phyloP scores from a whole-genome alignment of 2,113 vertebrate genomes.

The Austrofundulus limnaeus region DNA sequence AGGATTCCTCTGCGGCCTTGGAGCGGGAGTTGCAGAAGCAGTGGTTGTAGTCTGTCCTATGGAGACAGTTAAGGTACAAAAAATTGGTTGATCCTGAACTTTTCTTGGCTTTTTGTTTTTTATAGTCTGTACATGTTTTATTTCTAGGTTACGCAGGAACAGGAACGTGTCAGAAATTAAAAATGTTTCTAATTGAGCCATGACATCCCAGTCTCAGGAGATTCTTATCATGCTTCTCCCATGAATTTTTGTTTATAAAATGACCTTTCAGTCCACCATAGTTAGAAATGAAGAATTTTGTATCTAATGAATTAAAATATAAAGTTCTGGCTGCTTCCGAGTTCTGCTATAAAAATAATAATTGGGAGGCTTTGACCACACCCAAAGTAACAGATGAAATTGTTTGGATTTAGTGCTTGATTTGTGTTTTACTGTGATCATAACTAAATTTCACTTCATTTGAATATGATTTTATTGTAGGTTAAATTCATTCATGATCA shows the following conservation, averaged over 20 bases:
- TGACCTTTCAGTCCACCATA: neutral
- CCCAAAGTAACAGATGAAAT: no score
- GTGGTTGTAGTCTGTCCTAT: slow-evolving; percentile 94
- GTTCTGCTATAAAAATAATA: no score
- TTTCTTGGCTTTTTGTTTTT: neutral
- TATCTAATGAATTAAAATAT: neutral
- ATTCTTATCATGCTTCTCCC: neutral
- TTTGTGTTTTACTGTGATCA: neutral
- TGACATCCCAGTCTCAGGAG: neutral
- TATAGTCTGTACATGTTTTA: neutral
- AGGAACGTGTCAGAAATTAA: neutral
- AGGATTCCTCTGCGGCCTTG: slow-evolving; percentile 89
- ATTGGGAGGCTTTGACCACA: no score
- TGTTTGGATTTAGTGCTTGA: neutral
- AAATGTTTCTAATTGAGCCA: neutral
- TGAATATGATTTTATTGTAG: slow-evolving; percentile 60
- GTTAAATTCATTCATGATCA: slow-evolving; percentile 99
- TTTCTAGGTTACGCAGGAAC: neutral
- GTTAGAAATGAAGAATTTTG: neutral
- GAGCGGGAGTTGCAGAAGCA: slow-evolving; percentile 92
- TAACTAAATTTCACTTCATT: neutral
- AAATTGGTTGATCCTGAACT: neutral
- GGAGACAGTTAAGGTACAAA: slow-evolving; percentile 93
- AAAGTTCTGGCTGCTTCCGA: neutral
- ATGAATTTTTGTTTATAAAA: neutral